A percentile compares a stretch with the other conserved stretches of the same genome.
phyloP scores from a whole-genome alignment of 35 echinoderm and acorn worm species.

The Ptychodera flava region DNA sequence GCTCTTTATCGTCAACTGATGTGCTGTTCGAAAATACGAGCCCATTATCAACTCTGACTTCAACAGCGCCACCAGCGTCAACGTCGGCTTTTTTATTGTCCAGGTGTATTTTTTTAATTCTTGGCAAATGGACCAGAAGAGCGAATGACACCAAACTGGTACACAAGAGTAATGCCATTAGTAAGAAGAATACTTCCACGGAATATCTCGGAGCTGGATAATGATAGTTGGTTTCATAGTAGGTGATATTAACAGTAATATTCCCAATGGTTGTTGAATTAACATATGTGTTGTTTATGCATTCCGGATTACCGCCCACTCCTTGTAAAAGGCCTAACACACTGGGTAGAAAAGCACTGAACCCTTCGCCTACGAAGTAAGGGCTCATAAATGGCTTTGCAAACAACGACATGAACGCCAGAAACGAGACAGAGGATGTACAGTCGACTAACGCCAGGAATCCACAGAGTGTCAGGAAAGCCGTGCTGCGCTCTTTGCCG shows the following conservation, averaged over 20 bases:
- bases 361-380: slow-evolving; percentile 95
- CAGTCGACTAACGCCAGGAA: slow-evolving; percentile 75
- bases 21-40: neutral
- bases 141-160: neutral
- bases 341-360: slow-evolving; percentile 82
- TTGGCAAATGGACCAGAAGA: neutral
- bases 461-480: slow-evolving; percentile 66
- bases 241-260: neutral
- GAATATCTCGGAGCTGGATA: slow-evolving; percentile 16
- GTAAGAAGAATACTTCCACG: slow-evolving; percentile 46
- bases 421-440: slow-evolving; percentile 87
- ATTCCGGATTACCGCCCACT: slow-evolving; percentile 44
- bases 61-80: neutral
- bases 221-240: neutral
- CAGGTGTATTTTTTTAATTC: neutral
- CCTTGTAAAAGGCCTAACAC: slow-evolving; percentile 78
- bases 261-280: neutral
- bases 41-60: neutral
- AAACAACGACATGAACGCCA: slow-evolving; percentile 82
- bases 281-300: neutral
- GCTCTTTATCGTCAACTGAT: neutral
- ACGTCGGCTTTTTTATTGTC: neutral
- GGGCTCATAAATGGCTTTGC: slow-evolving; percentile 64
- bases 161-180: neutral
- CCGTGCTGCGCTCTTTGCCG: slow-evolving; percentile 69